phyloP scores from a whole-genome alignment of 2,888 invertebrate species.

The Gari tellinella region DNA sequence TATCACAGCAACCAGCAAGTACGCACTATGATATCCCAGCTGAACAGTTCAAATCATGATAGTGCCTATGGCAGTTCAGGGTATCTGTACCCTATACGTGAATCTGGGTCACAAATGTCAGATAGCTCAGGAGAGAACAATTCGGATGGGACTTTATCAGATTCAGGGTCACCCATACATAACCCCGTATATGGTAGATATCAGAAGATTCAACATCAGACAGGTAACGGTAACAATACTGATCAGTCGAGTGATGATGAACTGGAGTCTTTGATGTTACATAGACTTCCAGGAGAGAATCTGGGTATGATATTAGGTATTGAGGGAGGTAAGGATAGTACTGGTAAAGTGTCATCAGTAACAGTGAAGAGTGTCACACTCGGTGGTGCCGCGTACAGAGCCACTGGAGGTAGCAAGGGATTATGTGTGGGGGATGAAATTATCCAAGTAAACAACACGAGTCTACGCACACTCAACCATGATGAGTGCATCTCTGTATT shows the following conservation, averaged over 20 bases:
- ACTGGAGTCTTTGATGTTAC: conserved; percentile 87
- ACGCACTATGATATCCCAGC: conserved; percentile 25
- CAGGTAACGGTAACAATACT: conserved; percentile 20
- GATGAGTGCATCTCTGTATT: conserved; percentile 95
- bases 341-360: conserved; percentile 91
- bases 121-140: conserved; percentile 61
- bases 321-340: conserved; percentile 94
- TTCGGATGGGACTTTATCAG: conserved; percentile 55
- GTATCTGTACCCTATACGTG: conserved; percentile 51
- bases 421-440: conserved; percentile 95
- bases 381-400: conserved; percentile 79
- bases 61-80: conserved; percentile 34
- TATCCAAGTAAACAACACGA: conserved; percentile 92
- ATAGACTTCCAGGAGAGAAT: conserved; percentile 94
- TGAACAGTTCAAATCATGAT: conserved; percentile 37
- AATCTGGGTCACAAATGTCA: conserved; percentile 54
- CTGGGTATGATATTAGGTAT: conserved; percentile 96
- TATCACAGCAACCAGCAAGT: conserved; percentile 26
- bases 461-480: conserved; percentile 91
- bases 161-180: conserved; percentile 51
- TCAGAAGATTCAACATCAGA: conserved; percentile 54
- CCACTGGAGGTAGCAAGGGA: conserved; percentile 73
- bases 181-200: conserved; percentile 66
- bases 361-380: conserved; percentile 87
- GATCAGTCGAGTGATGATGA: conserved; percentile 12